Evolutionary conservation across 1,140 invertebrate genomes (phyloP).

Genomic region (Subanguina moxae): DNA sequence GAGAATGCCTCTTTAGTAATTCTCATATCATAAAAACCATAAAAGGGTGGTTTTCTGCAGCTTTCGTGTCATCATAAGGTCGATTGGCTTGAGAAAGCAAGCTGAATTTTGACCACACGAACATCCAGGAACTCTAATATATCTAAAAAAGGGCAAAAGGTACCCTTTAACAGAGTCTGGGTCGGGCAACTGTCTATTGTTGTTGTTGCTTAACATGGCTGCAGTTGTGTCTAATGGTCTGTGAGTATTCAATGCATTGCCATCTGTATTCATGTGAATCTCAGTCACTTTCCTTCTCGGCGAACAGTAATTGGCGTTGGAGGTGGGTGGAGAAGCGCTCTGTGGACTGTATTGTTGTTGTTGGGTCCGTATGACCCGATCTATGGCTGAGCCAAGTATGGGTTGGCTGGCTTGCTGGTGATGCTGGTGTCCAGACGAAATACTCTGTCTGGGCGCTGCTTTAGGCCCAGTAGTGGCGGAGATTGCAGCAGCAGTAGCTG

Average conservation of each 20-base stretch:
- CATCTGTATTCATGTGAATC: neutral
- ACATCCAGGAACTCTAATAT: neutral
- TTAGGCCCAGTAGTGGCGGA: neutral
- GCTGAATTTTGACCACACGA: no score
- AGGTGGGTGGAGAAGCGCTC: neutral
- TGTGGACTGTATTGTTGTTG: neutral
- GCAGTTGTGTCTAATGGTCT: neutral
- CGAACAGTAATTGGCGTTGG: neutral
- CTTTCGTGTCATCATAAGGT: no score
- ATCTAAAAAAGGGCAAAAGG: neutral
- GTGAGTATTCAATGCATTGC: neutral
- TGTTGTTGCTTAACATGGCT: neutral
- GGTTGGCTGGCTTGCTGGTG: neutral
- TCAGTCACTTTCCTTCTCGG: neutral
- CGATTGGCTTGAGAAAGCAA: no score
- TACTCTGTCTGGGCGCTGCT: neutral
- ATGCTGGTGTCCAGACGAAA: neutral
- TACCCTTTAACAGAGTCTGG: constrained; percentile 14
- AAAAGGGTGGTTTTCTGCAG: no score
- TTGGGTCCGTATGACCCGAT: neutral
- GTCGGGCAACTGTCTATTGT: neutral
- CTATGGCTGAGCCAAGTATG: neutral
- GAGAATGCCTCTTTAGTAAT: no score
- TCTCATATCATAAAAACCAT: no score
- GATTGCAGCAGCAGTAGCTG: no score